These are phyloP conservation scores for Poecilia velifera DNA, from an alignment of 2,797 vertebrate genomes.

Conservation along the genomic window DNA sequence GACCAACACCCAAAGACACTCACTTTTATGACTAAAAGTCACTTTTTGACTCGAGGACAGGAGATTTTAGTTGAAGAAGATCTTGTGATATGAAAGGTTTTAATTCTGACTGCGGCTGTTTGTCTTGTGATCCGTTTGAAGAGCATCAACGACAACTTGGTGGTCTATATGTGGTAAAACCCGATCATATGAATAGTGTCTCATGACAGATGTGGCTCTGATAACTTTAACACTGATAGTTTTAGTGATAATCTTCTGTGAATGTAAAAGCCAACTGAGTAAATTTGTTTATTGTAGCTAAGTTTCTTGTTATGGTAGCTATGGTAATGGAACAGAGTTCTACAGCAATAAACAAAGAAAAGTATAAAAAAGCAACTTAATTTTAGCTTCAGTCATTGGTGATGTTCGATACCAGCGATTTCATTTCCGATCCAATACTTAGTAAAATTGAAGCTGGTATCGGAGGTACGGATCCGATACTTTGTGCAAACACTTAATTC, in stretches of 20 bases:
- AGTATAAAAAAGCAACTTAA: too few relatives aligned
- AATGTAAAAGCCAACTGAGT: neutral
- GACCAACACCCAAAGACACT: neutral
- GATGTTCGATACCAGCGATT: neutral
- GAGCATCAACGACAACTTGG: constrained; percentile 19
- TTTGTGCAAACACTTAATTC: too few relatives aligned
- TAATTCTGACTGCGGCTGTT: constrained; percentile 29
- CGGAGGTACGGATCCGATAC: too few relatives aligned
- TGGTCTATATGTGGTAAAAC: constrained; percentile 20
- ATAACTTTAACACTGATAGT: constrained; percentile 3
- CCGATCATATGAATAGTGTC: constrained; percentile 35
- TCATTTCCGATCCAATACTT: neutral
- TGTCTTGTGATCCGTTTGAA: constrained; percentile 52
- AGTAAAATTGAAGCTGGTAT: neutral
- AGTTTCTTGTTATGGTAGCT: too few relatives aligned
- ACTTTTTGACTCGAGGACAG: neutral
- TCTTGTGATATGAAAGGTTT: constrained; percentile 42
- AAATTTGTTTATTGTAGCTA: too few relatives aligned
- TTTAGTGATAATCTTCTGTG: neutral
- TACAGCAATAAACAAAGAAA: too few relatives aligned
- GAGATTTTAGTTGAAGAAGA: constrained; percentile 8
- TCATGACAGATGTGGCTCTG: constrained; percentile 32
- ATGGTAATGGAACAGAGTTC: too few relatives aligned
- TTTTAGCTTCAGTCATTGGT: neutral
- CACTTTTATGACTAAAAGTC: neutral